phyloP scores from a whole-genome alignment of 1,140 invertebrate species.

The Drosophila melanica region DNA sequence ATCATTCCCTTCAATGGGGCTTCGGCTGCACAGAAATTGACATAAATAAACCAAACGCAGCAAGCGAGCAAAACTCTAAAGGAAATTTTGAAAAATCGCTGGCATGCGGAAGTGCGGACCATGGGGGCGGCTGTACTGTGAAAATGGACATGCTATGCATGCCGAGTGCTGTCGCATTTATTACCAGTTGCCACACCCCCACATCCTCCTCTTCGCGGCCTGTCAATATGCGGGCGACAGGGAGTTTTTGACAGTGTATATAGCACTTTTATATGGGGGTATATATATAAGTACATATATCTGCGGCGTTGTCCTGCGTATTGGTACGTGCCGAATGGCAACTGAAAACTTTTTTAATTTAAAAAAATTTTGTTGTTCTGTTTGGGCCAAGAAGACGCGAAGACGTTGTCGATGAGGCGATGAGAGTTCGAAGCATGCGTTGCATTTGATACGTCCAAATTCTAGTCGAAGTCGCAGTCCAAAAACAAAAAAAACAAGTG shows the following conservation, averaged over 20 bases:
- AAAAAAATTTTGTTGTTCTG: slow-evolving; percentile 68
- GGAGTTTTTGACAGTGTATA: slow-evolving; percentile 13
- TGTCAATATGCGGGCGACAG: slow-evolving; percentile 43
- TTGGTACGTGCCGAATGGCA: slow-evolving; percentile 79
- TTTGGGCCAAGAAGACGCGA: slow-evolving; percentile 28
- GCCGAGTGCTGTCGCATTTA: slow-evolving; percentile 76
- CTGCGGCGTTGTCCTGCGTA: slow-evolving; percentile 71
- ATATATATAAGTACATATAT: slow-evolving; percentile 41
- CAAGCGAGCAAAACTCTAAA: slow-evolving; percentile 31
- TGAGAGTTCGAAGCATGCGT: slow-evolving; percentile 62
- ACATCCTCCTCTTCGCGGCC: not conserved
- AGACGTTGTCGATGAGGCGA: slow-evolving; percentile 37
- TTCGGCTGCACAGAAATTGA: slow-evolving; percentile 61
- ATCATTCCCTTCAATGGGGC: slow-evolving; percentile 12
- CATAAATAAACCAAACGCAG: slow-evolving; percentile 68
- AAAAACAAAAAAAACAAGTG: slow-evolving; percentile 40
- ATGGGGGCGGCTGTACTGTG: slow-evolving; percentile 31
- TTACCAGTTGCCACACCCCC: slow-evolving; percentile 48
- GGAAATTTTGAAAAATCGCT: slow-evolving; percentile 67
- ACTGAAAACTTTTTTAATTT: slow-evolving; percentile 81
- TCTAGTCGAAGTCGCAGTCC: slow-evolving; percentile 15
- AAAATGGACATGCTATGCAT: slow-evolving; percentile 80
- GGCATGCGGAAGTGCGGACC: slow-evolving; percentile 25
- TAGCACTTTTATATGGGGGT: slow-evolving; percentile 19
- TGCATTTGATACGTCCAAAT: slow-evolving; percentile 69